Conservation (phyloP, 2,113 vertebrate genomes). For the Sinocyclocheilus anophthalmus region DNA sequence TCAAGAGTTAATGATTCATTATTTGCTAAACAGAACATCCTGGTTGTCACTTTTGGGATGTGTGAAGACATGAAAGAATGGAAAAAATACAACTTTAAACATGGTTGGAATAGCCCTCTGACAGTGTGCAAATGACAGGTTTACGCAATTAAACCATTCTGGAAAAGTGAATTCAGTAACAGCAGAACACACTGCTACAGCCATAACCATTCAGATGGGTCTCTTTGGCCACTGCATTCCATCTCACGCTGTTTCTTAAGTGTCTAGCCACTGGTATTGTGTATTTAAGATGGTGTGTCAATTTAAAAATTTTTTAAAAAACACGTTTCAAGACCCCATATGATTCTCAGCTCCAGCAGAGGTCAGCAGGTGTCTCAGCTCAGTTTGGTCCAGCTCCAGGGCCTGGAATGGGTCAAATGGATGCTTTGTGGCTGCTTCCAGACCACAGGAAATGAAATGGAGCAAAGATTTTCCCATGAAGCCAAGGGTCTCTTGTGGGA, state of each 20-base stretch:
- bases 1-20: no score
- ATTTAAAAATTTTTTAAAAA: not conserved
- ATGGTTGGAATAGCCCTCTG: not conserved
- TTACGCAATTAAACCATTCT: not conserved
- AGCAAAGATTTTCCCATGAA: slow-evolving; percentile 78
- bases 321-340: not conserved
- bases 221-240: not conserved
- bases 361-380: slow-evolving; percentile 34
- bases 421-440: slow-evolving; percentile 41
- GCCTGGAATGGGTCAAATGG: slow-evolving; percentile 10
- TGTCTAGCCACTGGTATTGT: not conserved
- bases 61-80: not conserved
- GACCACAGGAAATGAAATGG: slow-evolving; percentile 68
- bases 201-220: not conserved
- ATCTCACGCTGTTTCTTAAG: not conserved
- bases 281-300: not conserved
- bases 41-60: not conserved
- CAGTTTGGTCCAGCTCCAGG: not conserved
- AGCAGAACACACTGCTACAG: not conserved
- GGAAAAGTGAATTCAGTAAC: not conserved
- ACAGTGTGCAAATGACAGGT: not conserved
- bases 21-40: not conserved
- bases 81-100: no score
- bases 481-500: slow-evolving; percentile 66
- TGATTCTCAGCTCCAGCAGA: not conserved